Evolutionary conservation across 2,113 vertebrate species (phyloP), one percentile per base, ranked within the genome.

Genomic region (Paramormyrops kingsleyae): DNA sequence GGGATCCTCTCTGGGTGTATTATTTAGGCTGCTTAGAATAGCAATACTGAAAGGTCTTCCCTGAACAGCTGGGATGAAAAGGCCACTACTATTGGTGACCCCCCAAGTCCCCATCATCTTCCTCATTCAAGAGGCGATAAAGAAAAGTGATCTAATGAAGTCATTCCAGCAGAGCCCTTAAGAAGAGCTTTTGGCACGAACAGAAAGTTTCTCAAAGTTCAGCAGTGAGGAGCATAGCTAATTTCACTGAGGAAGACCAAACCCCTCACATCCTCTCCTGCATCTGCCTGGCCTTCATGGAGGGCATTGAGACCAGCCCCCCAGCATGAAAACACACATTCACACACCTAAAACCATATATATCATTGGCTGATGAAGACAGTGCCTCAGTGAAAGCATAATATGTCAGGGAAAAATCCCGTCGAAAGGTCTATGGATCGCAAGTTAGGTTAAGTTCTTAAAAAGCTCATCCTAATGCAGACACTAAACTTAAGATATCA

Each of bases 61-160:
- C 86, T 90, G 91, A 91, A 91, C 94, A 94, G 94, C 94, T 93
- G 90, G 93, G 91, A 90, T 93, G 87, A 62, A 74, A 91, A 92
- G 92, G 93, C 91, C 93, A 92, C 88, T 47, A 46, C 90, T 91
- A 89, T 59, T 35, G 52, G 89, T 93, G 93, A 93, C 93, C 91
- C 70, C 70, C 53, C 80, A 27, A 59, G 87, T 66, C 87, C 87
- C 93, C 91, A 88, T 59, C 70, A 53, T 94, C 91, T 91, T 93
- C 92, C 92, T 91, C 77, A 52, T 77, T 49, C 42, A 87, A 56
- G 87, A 89, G 44, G 89, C 46, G 83, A n/a, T 59, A 77, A 27
- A 24, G 62, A 7, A 47, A 62, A 85, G 56, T 88, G 89, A 91
- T 90, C 86, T 87, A 92, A 96, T 96, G 91, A 94, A 95, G 95